Evolutionary conservation across 2,113 vertebrate genomes (phyloP), one percentile per base, ranked within the genome.

Genomic region (Promerops cafer): DNA sequence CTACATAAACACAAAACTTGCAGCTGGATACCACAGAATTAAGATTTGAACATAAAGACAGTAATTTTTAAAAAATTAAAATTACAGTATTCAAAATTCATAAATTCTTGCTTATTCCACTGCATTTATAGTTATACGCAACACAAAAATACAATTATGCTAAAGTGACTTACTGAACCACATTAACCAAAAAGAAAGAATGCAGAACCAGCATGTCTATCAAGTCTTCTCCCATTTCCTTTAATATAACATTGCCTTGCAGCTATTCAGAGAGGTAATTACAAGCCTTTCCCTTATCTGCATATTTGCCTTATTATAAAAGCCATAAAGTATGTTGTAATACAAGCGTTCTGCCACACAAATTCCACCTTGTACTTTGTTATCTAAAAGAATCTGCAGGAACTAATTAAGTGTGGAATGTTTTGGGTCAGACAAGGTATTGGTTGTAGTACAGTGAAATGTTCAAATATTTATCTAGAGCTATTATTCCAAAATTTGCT

Each of bases 381-480:
- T 96, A 96, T 97, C 94, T 94, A 54, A 64, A 93, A 82, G 90
- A 78, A 96, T 94, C 92, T 95, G 60, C 85, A 96, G 92, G 93
- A 95, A 90, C 94, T 97, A 94, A 96, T 96, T 95, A 95, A 96
- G 56, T 84, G 49, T 87, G 93, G 94, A 97, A 96, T 96, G 90
- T 82, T 95, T 92, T 81, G 77, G 88, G 90, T 96, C 85, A 96
- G 92, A n/a, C 76, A 49, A 94, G 94, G 94, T 94, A 78, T 75
- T 79, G 68, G 88, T 81, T 90, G 57, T 69, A 57, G 64, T 71
- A 82, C 44, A 45, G 24, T 49, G 31, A 83, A 92, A 78, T 68
- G 88, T 68, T 93, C 78, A 90, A 83, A 63, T 94, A 83, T 92
- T 95, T 94, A 54, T 92, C 91, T 90, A 64, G 40, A 68, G 22